These are phyloP conservation scores for Borostomias antarcticus DNA, from an alignment of 2,797 vertebrate species.

Conservation along the genomic window DNA sequence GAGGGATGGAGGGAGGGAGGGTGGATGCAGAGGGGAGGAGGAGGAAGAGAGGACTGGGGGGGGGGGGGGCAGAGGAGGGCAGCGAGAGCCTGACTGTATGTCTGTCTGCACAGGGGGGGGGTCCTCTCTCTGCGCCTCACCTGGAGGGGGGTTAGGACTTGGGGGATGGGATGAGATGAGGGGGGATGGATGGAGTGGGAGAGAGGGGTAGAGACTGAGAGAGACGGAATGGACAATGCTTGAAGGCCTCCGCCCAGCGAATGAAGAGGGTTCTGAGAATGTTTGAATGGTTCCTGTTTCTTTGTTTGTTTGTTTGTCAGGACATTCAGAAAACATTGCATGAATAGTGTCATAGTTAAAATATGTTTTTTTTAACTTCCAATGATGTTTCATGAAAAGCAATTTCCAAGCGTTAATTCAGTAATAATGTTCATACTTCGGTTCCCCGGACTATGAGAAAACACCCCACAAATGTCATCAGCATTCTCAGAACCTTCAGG, in stretches of 20 bases:
- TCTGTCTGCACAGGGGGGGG: too few relatives aligned
- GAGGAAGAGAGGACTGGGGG: not conserved
- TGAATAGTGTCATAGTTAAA: slow-evolving; percentile 17
- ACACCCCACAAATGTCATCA: too few relatives aligned
- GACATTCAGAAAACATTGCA: slow-evolving; percentile 25
- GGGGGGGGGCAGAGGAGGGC: slow-evolving; percentile 33
- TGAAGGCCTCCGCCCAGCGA: slow-evolving; percentile 44
- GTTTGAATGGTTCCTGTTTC: not conserved
- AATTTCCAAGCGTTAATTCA: too few relatives aligned
- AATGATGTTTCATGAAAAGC: not conserved
- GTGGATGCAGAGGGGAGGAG: not conserved
- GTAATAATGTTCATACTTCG: too few relatives aligned
- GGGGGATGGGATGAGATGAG: too few relatives aligned
- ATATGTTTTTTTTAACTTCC: not conserved
- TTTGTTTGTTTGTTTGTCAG: not conserved
- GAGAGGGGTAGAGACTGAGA: slow-evolving; percentile 62
- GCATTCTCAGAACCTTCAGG: slow-evolving; percentile 49
- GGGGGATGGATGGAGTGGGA: not conserved
- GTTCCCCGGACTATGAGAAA: too few relatives aligned
- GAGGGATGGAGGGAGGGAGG: slow-evolving; percentile 12
- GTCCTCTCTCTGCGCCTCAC: not conserved
- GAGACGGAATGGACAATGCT: slow-evolving; percentile 58
- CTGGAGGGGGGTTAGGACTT: too few relatives aligned
- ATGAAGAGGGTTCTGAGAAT: slow-evolving; percentile 38
- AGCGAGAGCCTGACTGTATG: too few relatives aligned